Base-by-base conservation (phyloP, 1,140 invertebrate genomes). In the Heliconius hermathena region DNA sequence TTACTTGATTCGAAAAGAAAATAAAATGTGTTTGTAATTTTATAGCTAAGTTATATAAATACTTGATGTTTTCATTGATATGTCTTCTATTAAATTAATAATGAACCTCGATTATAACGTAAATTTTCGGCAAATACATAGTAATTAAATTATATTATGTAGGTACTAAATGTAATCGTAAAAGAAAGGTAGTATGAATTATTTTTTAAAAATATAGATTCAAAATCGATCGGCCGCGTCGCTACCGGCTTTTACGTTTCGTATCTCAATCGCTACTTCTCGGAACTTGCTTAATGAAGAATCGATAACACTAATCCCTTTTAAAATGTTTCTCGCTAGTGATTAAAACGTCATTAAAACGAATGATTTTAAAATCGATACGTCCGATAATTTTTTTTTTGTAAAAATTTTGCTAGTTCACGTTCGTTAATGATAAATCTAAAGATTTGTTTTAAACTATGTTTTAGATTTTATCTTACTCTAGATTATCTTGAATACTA, bases 201-300 rank as follows among this genome's bases (percentile, higher is more conserved):
- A 9, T 41, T 38, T 20, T 38, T 20, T 71, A 36, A 46, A 60
- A 52, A 41, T 57, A 80, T 73, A 60, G 20, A 41, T 38, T 72
- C 18, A 75, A 73, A 76, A 66, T 81, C 73, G 49, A 74, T 66
- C 46, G 66, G 73, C 81, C 79, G 76, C 60, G 81, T 83, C 29
- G 71, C 36, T 72, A 20, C 36, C 71, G 71, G 71, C 71, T 72
- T 36, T 72, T 72, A 57, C 79, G 80, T 81, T 76, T 81, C 41
- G 76, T 54, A 46, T 80, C 78, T 76, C 79, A 84, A 82, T 81
- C 81, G 83, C 79, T 76, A 73, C 72, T 86, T 86, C 85, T 81
- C 71, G 76, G 85, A 84, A 29, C 70, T 70, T 33, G 80, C 38
- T 54, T 66, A 75, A 57, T 71, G 73, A 73, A 60, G 72, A 70